Percentiles rank a stretch among this genome's conserved stretches.
phyloP scores from a whole-genome alignment of 2,888 invertebrate genomes.

The Zeuzera pyrina region DNA sequence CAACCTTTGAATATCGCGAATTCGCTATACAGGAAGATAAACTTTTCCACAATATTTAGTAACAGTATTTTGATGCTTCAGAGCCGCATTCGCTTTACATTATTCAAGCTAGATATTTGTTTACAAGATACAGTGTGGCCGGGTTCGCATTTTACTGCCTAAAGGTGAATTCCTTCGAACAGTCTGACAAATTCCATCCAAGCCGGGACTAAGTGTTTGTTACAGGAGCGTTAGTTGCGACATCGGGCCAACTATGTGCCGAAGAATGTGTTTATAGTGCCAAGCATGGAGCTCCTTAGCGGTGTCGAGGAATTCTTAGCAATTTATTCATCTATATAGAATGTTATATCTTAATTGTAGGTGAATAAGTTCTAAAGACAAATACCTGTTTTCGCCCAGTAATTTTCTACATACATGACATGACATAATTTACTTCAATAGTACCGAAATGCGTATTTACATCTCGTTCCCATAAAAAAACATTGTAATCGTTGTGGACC shows the following conservation, averaged over 20 bases:
- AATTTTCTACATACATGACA: too few species aligned
- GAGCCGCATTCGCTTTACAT: constrained; percentile 35
- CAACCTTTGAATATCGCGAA: constrained; percentile 45
- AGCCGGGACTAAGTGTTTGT: constrained; percentile 48
- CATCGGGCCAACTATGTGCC: constrained; percentile 65
- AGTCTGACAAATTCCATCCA: constrained; percentile 53
- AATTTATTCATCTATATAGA: too few species aligned
- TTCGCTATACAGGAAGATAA: constrained; percentile 47
- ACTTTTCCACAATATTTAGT: constrained; percentile 43
- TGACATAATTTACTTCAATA: too few species aligned
- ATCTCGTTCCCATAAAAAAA: too few species aligned
- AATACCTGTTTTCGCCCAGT: too few species aligned
- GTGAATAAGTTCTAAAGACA: too few species aligned
- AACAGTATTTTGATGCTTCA: constrained; percentile 34
- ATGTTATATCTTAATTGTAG: too few species aligned
- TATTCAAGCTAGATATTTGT: constrained; percentile 51
- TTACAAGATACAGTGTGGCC: constrained; percentile 27
- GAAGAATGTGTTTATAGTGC: constrained; percentile 70
- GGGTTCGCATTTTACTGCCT: constrained; percentile 35
- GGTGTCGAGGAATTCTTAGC: constrained; percentile 21
- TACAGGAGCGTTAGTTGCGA: constrained; percentile 53
- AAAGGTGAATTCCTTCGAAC: constrained; percentile 51
- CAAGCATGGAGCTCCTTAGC: constrained; percentile 64
- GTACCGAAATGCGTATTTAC: too few species aligned
- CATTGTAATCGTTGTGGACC: too few species aligned